A percentile compares a stretch with the other conserved stretches of the same genome.
Conservation (phyloP, 2,113 vertebrate species). For the Sylvia atricapilla region DNA sequence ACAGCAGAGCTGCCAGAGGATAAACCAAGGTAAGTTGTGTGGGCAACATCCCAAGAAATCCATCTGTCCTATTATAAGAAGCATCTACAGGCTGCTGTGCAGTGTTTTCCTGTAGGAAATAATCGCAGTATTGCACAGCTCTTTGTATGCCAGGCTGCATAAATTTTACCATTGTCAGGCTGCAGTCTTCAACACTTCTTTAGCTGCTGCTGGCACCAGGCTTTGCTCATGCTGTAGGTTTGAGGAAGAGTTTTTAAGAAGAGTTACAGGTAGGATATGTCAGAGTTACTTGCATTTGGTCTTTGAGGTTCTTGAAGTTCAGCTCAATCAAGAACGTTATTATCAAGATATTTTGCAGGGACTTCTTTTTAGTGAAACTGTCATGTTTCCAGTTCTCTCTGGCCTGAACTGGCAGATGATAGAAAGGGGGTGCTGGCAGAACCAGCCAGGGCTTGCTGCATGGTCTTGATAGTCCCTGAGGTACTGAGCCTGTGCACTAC, state of each 20-base stretch:
- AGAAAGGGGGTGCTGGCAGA: neutral
- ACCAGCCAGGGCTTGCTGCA: neutral
- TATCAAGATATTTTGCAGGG: neutral
- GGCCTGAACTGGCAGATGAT: neutral
- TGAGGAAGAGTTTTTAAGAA: neutral
- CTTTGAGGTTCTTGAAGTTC: neutral
- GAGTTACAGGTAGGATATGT: neutral
- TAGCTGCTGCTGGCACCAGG: neutral
- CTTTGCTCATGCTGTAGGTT: neutral
- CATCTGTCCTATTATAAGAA: neutral
- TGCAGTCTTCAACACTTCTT: neutral
- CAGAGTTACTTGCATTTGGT: neutral
- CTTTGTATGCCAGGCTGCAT: neutral
- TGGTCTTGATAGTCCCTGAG: rapidly evolving
- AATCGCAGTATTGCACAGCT: neutral
- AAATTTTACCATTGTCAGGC: neutral
- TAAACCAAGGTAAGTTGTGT: slow-evolving; percentile 86
- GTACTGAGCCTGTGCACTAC: neutral
- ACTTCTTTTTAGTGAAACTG: neutral
- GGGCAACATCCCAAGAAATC: neutral
- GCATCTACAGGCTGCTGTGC: neutral
- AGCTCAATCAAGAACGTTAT: rapidly evolving
- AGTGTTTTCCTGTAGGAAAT: neutral
- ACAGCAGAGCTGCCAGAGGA: slow-evolving; percentile 87
- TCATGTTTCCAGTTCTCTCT: neutral